phyloP scores from a whole-genome alignment of 2,797 vertebrate species.

The Lophotriccus pileatus region DNA sequence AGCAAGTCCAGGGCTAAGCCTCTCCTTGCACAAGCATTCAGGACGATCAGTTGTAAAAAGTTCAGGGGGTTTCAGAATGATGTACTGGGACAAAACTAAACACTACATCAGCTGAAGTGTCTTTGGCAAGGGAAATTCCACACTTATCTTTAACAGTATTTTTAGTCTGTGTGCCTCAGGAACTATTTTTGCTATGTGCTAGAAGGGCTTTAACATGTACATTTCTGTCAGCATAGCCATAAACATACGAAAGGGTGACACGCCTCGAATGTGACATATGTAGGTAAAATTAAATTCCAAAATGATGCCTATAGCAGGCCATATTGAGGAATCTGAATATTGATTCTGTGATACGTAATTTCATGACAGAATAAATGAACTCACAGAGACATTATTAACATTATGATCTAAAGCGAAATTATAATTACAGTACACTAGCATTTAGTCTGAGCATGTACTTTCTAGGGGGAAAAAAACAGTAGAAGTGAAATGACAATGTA shows the following conservation, averaged over 20 bases:
- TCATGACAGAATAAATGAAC: not conserved
- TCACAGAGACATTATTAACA: not conserved
- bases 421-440: not conserved
- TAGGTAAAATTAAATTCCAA: slow-evolving; percentile 44
- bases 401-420: not conserved
- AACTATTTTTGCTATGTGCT: slow-evolving; percentile 59
- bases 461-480: fast-evolving
- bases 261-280: not conserved
- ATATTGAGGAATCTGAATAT: not conserved
- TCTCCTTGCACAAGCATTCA: not conserved
- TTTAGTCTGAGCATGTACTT: not conserved
- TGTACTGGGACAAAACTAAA: not conserved
- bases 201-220: not conserved
- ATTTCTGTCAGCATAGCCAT: slow-evolving; percentile 46
- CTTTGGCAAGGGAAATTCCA: not conserved
- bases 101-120: not conserved
- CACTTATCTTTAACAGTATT: slow-evolving; percentile 57
- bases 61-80: not conserved
- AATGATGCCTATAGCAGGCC: not conserved
- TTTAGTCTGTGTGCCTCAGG: slow-evolving; percentile 42
- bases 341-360: not conserved
- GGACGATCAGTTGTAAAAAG: not conserved
- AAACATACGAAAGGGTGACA: slow-evolving; percentile 15
- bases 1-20: not conserved
- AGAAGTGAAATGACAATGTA: not conserved